Conservation (phyloP, 1,140 invertebrate genomes). For the Procambarus clarkii region DNA sequence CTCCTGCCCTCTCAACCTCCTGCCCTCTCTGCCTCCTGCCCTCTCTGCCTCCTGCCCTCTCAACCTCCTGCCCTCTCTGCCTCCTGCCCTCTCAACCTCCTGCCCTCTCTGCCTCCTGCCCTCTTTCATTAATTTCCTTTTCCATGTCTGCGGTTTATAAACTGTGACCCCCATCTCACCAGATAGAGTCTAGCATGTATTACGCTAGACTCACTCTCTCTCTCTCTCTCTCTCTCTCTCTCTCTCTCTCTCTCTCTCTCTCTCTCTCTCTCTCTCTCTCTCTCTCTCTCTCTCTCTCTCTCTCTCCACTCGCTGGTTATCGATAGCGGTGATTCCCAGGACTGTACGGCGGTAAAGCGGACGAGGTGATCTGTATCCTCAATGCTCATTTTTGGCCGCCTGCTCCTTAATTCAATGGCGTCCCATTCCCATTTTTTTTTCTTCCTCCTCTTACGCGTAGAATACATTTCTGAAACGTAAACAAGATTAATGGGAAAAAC, state of each 20-base stretch:
- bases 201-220: no score
- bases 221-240: no score
- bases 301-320: background rate
- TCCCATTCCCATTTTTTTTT: background rate
- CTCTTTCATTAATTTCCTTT: no score
- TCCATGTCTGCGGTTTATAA: no score
- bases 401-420: background rate
- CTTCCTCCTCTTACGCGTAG: background rate
- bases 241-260: no score
- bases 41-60: background rate
- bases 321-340: background rate
- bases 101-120: background rate
- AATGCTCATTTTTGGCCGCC: background rate
- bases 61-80: background rate
- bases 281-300: background rate
- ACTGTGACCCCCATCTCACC: no score
- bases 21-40: background rate
- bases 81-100: background rate
- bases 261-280: no score
- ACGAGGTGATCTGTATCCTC: background rate
- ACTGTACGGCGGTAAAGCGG: background rate
- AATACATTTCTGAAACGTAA: background rate
- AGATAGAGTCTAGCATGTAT: no score
- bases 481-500: background rate
- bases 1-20: background rate